phyloP scores from a whole-genome alignment of 2,113 vertebrate species.

The Oreocharis arfaki region DNA sequence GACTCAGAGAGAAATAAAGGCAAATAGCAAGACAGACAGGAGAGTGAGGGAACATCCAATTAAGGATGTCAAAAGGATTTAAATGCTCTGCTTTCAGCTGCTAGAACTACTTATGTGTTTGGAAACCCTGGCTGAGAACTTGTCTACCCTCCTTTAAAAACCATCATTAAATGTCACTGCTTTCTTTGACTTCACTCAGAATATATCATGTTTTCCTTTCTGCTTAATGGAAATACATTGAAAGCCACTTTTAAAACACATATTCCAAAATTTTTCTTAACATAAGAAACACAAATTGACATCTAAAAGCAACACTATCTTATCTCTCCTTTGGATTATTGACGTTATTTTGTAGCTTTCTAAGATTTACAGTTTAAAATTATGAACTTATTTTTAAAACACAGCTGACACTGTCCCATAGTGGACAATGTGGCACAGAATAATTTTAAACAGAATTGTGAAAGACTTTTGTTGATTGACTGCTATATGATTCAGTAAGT shows the following conservation, averaged over 20 bases:
- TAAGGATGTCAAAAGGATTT: constrained; percentile 56
- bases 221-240: not conserved
- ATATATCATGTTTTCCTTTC: not conserved
- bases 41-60: not conserved
- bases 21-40: not conserved
- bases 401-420: not conserved
- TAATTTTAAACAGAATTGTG: not conserved
- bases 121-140: not conserved
- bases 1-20: not conserved
- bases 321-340: not conserved
- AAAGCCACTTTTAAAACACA: not conserved
- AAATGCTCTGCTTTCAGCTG: constrained; percentile 24
- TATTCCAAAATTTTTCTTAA: not conserved
- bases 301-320: not conserved
- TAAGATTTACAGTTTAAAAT: not conserved
- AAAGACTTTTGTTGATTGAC: not conserved
- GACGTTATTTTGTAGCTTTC: not conserved
- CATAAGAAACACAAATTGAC: not conserved
- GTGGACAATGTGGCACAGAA: not conserved
- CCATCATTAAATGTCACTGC: constrained; percentile 18
- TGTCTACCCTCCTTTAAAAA: constrained; percentile 26
- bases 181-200: not conserved
- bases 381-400: not conserved
- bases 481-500: not conserved
- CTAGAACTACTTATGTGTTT: constrained; percentile 10